Evolutionary conservation across 2,797 vertebrate species (phyloP).

Genomic region (Otolemur crassicaudatus): DNA sequence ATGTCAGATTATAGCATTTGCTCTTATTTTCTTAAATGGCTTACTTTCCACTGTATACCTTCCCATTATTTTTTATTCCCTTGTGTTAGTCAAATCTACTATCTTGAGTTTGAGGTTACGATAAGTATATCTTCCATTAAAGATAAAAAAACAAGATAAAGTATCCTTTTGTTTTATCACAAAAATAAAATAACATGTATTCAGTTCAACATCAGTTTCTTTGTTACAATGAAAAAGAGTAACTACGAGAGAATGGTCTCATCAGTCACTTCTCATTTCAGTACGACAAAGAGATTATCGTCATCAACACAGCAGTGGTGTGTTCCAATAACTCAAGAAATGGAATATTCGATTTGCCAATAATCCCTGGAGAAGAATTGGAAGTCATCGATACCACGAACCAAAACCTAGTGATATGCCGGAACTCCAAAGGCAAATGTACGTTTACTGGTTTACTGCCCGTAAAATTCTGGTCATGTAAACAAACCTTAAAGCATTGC

Average conservation of each 20-base stretch:
- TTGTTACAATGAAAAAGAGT: conserved; percentile 16
- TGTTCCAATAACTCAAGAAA: conserved; percentile 74
- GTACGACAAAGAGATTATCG: conserved; percentile 84
- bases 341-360: conserved; percentile 81
- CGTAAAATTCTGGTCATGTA: neutral
- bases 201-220: conserved; percentile 6
- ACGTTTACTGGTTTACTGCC: conserved; percentile 65
- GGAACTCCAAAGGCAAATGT: conserved; percentile 88
- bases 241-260: neutral
- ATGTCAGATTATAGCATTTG: neutral
- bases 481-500: neutral
- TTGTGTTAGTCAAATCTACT: neutral
- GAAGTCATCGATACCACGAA: conserved; percentile 84
- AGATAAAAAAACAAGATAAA: neutral
- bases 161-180: neutral
- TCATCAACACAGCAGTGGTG: conserved; percentile 82
- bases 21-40: conserved; percentile 4
- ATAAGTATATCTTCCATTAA: neutral
- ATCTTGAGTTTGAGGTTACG: conserved; percentile 8
- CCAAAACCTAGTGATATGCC: conserved; percentile 85
- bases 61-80: neutral
- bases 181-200: conserved; percentile 2
- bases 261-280: conserved; percentile 67
- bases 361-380: conserved; percentile 87
- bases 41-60: neutral